Base-by-base conservation (phyloP, 92 coral and sea anemone genomes). In the Parazoanthus darwini region DNA sequence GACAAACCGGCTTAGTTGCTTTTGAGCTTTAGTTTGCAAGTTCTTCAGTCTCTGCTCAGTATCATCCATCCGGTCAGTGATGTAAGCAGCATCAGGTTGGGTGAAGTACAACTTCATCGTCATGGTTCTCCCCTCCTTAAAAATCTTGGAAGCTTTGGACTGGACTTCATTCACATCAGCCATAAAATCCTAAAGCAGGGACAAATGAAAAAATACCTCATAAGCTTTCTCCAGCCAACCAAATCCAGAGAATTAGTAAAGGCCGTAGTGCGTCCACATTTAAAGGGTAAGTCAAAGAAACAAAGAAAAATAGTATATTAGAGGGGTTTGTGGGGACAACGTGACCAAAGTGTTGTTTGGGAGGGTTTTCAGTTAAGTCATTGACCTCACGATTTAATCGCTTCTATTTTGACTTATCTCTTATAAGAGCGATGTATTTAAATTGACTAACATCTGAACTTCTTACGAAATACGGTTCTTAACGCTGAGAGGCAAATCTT, bases 81-180 rank as follows among this genome's bases (percentile, higher is more conserved):
- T 71, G 77, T 38, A 82, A 25, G 77, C 77, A 68, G 86, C 77
- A 44, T 82, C 86, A 0, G 78, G 78, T 5, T 67, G 38, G 51
- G 86, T 82, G 39, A 82, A 82, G 29, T 82, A 44, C 1, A 73
- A 43, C n/a, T 68, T 82, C 63, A 67, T 18, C 7, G 65, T 51
- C 86, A 82, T 82, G 39, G 48, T 82, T 25, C 86, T 70, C 5
- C 86, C 86, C 78, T 82, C 86, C 25, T 82, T 67, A 11, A 68
- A 67, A 3, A 43, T 5, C 37, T 82, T 82, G 6, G 86, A 82
- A 7, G 86, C 86, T 82, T 82, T 82, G 26, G 59, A 70, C 33
- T 67, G 86, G 67, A 82, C 48, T 15, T 82, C 86, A 11, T 48
- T 42, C 38, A 82, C 59, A 35, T 82, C 86, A n/a, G 86, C 39